Percentiles rank a stretch among this genome's conserved stretches.
Conservation (phyloP, 2,113 vertebrate species). For the Ceratotherium simum region DNA sequence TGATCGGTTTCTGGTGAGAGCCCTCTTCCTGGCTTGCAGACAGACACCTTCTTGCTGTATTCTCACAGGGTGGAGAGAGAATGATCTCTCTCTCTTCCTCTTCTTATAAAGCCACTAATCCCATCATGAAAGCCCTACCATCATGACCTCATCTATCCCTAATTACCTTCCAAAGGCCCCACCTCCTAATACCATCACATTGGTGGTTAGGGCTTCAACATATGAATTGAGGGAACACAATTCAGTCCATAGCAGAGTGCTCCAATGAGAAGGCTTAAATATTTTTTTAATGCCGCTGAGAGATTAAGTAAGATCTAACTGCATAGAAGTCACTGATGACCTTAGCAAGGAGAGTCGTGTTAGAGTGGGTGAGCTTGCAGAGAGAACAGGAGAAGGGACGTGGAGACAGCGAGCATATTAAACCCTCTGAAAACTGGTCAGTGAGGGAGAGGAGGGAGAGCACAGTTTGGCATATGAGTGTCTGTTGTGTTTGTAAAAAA, state of each 20-base stretch:
- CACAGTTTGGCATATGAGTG: not conserved
- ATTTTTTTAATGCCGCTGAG: not conserved
- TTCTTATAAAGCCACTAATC: not conserved
- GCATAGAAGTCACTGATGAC: not conserved
- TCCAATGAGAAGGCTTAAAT: not conserved
- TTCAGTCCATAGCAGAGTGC: not conserved
- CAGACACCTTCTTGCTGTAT: not conserved
- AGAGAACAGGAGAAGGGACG: not conserved
- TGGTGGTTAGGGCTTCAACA: not conserved
- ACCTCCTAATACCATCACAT: not conserved
- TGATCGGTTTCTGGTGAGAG: not conserved
- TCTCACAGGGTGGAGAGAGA: no score
- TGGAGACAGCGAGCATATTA: not conserved
- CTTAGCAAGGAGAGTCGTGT: not conserved
- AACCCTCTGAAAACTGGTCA: not conserved
- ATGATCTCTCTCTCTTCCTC: not conserved
- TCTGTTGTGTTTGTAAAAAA: not conserved
- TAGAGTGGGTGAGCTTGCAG: not conserved
- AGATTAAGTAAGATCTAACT: not conserved
- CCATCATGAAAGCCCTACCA: not conserved
- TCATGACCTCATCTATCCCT: not conserved
- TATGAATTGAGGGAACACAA: not conserved
- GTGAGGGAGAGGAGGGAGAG: not conserved
- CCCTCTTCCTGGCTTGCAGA: not conserved
- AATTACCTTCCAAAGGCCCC: not conserved